Evolutionary conservation across 2,113 vertebrate species (phyloP).

Genomic region (Microtus ochrogaster): DNA sequence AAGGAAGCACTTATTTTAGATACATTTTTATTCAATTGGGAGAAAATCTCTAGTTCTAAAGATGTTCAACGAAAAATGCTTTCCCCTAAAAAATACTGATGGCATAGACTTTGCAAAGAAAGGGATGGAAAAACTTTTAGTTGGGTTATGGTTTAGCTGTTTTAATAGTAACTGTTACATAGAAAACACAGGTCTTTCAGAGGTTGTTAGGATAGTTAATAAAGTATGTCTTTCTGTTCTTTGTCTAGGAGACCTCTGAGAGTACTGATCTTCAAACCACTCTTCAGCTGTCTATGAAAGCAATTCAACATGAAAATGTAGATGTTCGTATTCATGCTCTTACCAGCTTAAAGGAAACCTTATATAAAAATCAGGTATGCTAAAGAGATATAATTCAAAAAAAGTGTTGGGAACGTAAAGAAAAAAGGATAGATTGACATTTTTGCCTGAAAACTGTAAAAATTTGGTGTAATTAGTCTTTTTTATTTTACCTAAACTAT

Average conservation of each 20-base stretch:
- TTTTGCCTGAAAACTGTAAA: conserved; percentile 46
- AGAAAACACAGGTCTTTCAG: conserved; percentile 7
- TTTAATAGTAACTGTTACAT: not conserved
- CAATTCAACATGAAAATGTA: conserved; percentile 97
- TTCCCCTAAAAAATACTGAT: conserved; percentile 38
- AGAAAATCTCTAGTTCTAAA: conserved; percentile 31
- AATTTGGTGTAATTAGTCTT: conserved; percentile 1
- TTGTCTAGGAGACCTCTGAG: conserved; percentile 92
- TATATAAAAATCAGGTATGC: conserved; percentile 96
- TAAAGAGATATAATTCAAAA: not conserved
- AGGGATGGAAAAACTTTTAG: conserved; percentile 20
- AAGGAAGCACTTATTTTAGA: conserved; percentile 48
- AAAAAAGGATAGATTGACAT: not conserved
- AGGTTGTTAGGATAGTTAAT: not conserved
- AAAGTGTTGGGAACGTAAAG: conserved; percentile 18
- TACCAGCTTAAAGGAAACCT: conserved; percentile 94
- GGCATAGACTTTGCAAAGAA: not conserved
- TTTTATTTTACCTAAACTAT: conserved; percentile 57
- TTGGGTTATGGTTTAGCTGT: not conserved
- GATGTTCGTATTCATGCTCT: conserved; percentile 97
- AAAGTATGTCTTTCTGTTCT: not conserved
- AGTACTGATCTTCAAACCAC: conserved; percentile 93
- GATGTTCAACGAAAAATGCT: conserved; percentile 47
- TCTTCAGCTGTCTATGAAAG: conserved; percentile 96
- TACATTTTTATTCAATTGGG: conserved; percentile 35